A percentile compares a stretch with the other conserved stretches of the same genome.
These are phyloP conservation scores for Neosalanx taihuensis DNA, from an alignment of 2,797 vertebrate genomes.

Conservation along the genomic window DNA sequence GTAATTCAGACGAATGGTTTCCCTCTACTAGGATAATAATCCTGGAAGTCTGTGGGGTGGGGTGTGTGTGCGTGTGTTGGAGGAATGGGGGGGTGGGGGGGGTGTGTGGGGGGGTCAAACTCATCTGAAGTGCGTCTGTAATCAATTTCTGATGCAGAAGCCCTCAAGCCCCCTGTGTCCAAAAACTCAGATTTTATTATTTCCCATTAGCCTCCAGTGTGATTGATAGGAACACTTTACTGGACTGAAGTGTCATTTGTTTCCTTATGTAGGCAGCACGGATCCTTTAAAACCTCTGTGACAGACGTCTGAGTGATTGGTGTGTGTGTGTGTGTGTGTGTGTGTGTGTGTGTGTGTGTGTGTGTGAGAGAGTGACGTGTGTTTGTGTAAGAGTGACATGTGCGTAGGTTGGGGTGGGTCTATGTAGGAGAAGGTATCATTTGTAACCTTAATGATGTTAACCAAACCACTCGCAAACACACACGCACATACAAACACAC, in stretches of 20 bases:
- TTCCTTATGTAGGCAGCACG: slow-evolving; percentile 61
- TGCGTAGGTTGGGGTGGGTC: background rate
- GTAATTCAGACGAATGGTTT: slow-evolving; percentile 77
- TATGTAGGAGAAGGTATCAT: slow-evolving; percentile 30
- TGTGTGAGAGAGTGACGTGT: background rate
- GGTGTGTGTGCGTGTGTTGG: background rate
- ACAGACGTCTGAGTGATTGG: slow-evolving; percentile 14
- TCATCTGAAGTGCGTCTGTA: slow-evolving; percentile 77
- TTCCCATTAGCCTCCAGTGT: slow-evolving; percentile 77
- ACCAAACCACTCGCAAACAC: slow-evolving; percentile 23
- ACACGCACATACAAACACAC: background rate
- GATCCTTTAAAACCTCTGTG: slow-evolving; percentile 27
- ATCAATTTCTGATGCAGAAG: slow-evolving; percentile 80
- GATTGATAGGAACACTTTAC: slow-evolving; percentile 77
- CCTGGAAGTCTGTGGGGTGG: slow-evolving; percentile 69
- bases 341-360: slow-evolving; percentile 5
- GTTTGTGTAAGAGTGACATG: background rate
- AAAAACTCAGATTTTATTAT: slow-evolving; percentile 77
- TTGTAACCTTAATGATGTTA: slow-evolving; percentile 52
- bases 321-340: slow-evolving; percentile 5
- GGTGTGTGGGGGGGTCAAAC: slow-evolving; percentile 42
- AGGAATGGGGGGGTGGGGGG: background rate
- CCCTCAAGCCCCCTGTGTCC: slow-evolving; percentile 63
- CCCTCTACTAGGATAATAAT: slow-evolving; percentile 66
- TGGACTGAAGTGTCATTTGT: slow-evolving; percentile 77